Conservation (phyloP, 2,797 vertebrate species). For the Sebastolobus altivelis region DNA sequence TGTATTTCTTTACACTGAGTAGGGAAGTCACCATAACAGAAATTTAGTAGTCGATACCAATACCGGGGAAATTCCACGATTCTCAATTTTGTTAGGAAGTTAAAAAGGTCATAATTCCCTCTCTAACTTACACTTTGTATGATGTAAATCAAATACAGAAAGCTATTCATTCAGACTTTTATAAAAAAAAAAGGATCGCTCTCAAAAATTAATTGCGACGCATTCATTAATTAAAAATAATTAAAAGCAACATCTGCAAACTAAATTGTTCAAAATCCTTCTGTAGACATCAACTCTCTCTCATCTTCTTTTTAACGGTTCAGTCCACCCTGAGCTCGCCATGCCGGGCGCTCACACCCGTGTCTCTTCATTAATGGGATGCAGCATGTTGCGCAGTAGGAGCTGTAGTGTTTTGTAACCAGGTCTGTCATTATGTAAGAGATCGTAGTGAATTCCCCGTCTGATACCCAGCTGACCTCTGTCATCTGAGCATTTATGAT, state of each 20-base stretch:
- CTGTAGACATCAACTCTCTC: not conserved
- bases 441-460: constrained; percentile 64
- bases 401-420: constrained; percentile 67
- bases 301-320: not conserved
- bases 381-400: constrained; percentile 36
- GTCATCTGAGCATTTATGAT: constrained; percentile 74
- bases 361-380: constrained; percentile 36
- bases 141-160: not conserved
- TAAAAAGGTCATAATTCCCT: too few species aligned
- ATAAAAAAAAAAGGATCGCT: not conserved
- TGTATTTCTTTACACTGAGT: not conserved
- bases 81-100: too few species aligned
- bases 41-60: too few species aligned
- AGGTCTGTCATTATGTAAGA: constrained; percentile 65
- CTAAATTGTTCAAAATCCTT: not conserved
- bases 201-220: not conserved
- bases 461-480: constrained; percentile 71
- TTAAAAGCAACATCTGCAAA: not conserved
- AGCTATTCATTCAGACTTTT: not conserved
- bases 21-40: too few species aligned
- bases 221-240: not conserved
- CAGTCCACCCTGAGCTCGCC: not conserved
- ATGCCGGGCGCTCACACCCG: not conserved
- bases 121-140: not conserved
- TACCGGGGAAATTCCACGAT: too few species aligned